phyloP scores from a whole-genome alignment of 2,113 vertebrate genomes.

The Silurus meridionalis region DNA sequence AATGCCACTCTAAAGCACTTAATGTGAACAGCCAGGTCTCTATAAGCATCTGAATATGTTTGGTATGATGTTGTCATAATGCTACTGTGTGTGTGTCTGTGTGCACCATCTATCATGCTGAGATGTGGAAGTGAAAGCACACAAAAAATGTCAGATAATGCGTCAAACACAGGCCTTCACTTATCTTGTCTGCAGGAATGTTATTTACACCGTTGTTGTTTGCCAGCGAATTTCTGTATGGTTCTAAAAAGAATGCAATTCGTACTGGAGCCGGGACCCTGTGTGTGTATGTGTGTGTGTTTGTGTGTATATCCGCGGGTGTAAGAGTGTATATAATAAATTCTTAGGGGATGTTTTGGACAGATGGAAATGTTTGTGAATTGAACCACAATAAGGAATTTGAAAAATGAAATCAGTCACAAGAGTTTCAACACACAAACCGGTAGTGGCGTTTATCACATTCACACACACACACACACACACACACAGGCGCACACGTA shows the following conservation, averaged over 20 bases:
- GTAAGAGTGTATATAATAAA: constrained; percentile 7
- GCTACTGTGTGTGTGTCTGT: background rate
- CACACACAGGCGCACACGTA: background rate
- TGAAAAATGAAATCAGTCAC: background rate
- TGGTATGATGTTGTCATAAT: background rate
- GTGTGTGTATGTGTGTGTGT: background rate
- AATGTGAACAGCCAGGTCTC: background rate
- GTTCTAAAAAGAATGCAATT: constrained; percentile 19
- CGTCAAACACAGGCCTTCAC: background rate
- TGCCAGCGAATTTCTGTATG: background rate
- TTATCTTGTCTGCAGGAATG: constrained; percentile 39
- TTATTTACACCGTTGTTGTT: background rate
- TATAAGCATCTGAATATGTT: background rate
- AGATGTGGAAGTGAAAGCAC: background rate
- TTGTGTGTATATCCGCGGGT: background rate
- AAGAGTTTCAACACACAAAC: background rate
- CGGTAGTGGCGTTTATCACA: background rate
- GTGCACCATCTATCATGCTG: background rate
- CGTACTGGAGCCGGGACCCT: background rate
- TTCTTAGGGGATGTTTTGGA: background rate
- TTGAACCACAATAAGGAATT: constrained; percentile 1
- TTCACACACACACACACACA: background rate
- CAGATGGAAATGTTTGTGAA: constrained; percentile 1
- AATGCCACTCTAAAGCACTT: background rate
- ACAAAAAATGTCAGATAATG: constrained; percentile 8